Evolutionary conservation across 2,888 invertebrate genomes (phyloP).

Genomic region (Tupiocoris notatus): DNA sequence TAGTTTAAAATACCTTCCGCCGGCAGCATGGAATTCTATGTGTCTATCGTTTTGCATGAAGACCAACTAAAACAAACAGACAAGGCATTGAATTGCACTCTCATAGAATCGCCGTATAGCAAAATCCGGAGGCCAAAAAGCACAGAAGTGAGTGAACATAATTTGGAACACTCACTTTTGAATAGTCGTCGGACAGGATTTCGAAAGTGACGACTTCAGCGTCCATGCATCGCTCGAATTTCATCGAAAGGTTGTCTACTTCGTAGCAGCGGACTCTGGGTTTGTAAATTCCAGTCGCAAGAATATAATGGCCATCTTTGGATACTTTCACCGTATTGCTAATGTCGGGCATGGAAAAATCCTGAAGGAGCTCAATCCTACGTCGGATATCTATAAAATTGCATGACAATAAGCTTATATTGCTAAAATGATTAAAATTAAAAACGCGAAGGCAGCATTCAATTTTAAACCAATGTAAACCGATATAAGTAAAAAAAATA

Average conservation of each 20-base stretch:
- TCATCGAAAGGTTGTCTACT: slow-evolving; percentile 90
- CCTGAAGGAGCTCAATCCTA: slow-evolving; percentile 94
- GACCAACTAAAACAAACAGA: slow-evolving; percentile 68
- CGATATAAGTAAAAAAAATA: too few relatives aligned
- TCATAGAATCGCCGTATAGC: too few relatives aligned
- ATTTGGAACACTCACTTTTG: slow-evolving; percentile 78
- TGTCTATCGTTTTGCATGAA: slow-evolving; percentile 87
- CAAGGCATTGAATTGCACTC: not conserved
- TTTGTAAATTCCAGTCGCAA: slow-evolving; percentile 93
- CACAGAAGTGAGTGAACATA: not conserved
- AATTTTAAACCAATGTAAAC: too few relatives aligned
- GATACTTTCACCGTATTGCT: slow-evolving; percentile 82
- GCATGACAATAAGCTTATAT: too few relatives aligned
- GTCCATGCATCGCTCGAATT: slow-evolving; percentile 97
- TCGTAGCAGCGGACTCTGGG: slow-evolving; percentile 95
- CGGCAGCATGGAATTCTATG: slow-evolving; percentile 92
- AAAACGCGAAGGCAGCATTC: too few relatives aligned
- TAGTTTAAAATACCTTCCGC: slow-evolving; percentile 85
- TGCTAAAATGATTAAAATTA: too few relatives aligned
- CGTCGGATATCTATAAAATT: slow-evolving; percentile 72
- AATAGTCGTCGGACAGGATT: slow-evolving; percentile 91
- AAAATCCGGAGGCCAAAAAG: not conserved
- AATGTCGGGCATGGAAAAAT: slow-evolving; percentile 97
- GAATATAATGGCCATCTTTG: slow-evolving; percentile 86
- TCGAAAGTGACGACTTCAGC: slow-evolving; percentile 93